Evolutionary conservation across 2,888 invertebrate species (phyloP), one percentile per base, ranked within the genome.

Genomic region (Axea sp.): DNA sequence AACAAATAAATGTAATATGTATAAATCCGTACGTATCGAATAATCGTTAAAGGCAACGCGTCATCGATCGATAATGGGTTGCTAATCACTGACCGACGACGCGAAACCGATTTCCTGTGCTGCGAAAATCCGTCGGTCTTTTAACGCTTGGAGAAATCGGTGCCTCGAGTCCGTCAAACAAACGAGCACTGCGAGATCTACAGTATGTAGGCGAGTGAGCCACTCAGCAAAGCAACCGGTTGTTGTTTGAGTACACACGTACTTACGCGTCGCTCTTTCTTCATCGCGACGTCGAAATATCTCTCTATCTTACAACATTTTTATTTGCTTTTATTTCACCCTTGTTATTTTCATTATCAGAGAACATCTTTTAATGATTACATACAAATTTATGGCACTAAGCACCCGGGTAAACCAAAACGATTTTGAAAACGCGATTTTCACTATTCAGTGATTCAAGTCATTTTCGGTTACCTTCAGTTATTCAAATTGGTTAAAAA

Each of bases 221-320:
- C 69, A 69, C 73, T 74, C 59, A 53, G 51, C 69, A 55, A 74
- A 69, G 69, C 69, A 74, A 74, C 69, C 69, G 74, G 74, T 74
- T 74, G 68, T 47, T 57, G 43, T 62, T 55, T 62, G 59, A 74
- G 64, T 59, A 68, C 69, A 57, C 59, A 33, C 59, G 57, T 73
- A 65, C 39, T 37, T 57, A 45, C 62, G 55, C 49, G 43, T 47
- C 22, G 47, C 64, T 74, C 55, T 68, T 74, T 68, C 69, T 60
- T 74, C 62, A 43, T 33, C 39, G 57, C 33, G 22, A 64, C 51
- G 51, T 43, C 55, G 39, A 68, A 68, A 57, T 55, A 59, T 69
- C 69, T 74, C 65, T 74, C 43, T 64, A 69, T 68, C 64, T 57
- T 35, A 51, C 41, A 17, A 51, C 19, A 37, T 64, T 65, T 65